phyloP scores from a whole-genome alignment of 2,888 invertebrate species.

The Bugula neritina region DNA sequence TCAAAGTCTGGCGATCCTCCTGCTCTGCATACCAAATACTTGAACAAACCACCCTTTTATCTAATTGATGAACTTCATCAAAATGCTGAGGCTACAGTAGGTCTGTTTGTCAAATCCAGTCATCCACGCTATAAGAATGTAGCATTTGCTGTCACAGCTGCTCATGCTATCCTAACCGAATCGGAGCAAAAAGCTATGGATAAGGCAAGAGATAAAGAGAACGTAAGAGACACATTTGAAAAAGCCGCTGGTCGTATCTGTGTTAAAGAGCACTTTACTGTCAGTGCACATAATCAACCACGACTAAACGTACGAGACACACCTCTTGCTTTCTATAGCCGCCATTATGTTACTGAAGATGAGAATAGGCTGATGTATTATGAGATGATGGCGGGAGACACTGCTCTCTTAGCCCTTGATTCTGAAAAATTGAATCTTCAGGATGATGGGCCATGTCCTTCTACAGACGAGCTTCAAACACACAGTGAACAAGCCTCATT shows the following conservation, averaged over 20 bases:
- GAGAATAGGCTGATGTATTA: too few species aligned
- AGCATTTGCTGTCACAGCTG: background rate
- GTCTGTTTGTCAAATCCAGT: background rate
- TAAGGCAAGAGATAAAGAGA: background rate
- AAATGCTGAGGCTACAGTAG: background rate
- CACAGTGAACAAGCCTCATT: background rate
- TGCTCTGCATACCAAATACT: background rate
- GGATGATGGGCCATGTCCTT: background rate
- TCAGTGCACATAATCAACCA: background rate
- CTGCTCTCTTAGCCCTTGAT: background rate
- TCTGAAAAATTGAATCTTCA: background rate
- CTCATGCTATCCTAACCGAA: background rate
- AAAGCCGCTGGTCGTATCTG: background rate
- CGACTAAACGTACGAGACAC: background rate
- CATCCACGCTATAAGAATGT: background rate
- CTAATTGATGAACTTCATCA: background rate
- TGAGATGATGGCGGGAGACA: background rate
- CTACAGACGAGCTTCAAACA: background rate
- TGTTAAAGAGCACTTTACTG: background rate
- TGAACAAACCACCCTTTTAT: background rate
- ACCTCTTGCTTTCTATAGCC: background rate
- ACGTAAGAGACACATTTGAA: background rate
- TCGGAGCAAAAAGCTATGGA: background rate
- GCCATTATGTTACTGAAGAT: background rate
- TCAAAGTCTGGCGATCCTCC: background rate